Conservation (phyloP, 92 coral and sea anemone genomes). For the Epizoanthus scotinus region DNA sequence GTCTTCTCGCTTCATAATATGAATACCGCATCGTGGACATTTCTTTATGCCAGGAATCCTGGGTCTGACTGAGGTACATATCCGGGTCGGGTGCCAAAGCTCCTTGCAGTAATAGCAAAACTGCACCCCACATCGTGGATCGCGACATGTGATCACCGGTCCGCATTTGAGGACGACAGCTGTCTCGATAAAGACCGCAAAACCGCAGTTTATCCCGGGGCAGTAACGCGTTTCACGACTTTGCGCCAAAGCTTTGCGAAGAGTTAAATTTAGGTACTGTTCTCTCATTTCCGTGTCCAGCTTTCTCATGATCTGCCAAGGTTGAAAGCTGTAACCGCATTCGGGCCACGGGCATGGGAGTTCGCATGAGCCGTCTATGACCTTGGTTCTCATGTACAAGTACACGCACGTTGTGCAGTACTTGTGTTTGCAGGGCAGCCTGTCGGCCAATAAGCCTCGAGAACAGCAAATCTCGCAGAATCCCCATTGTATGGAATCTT, state of each 20-base stretch:
- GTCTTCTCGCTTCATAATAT: constrained; percentile 41
- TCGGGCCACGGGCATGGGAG: constrained; percentile 19
- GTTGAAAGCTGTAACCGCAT: background rate
- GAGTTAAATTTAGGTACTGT: constrained; percentile 24
- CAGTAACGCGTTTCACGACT: constrained; percentile 47
- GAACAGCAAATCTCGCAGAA: constrained; percentile 32
- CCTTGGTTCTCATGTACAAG: constrained; percentile 1
- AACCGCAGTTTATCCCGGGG: constrained; percentile 43
- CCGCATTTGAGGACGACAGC: background rate
- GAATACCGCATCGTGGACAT: constrained; percentile 54
- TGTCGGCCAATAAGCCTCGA: constrained; percentile 3
- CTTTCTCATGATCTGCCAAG: constrained; percentile 11
- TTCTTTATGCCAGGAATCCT: constrained; percentile 26
- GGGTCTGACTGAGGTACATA: constrained; percentile 2
- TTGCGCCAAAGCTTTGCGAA: constrained; percentile 30
- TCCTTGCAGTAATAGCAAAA: constrained; percentile 34
- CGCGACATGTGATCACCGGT: constrained; percentile 23
- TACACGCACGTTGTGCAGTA: constrained; percentile 6
- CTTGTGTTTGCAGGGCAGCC: constrained; percentile 13
- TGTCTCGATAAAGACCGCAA: constrained; percentile 29
- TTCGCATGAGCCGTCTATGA: background rate
- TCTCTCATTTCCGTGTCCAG: constrained; percentile 2
- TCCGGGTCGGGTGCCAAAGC: constrained; percentile 23
- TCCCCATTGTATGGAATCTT: background rate
- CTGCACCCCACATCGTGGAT: constrained; percentile 22